A percentile compares a stretch with the other conserved stretches of the same genome.
These are phyloP conservation scores for Crioceris asparagi DNA, from an alignment of 2,888 invertebrate genomes.

Conservation along the genomic window DNA sequence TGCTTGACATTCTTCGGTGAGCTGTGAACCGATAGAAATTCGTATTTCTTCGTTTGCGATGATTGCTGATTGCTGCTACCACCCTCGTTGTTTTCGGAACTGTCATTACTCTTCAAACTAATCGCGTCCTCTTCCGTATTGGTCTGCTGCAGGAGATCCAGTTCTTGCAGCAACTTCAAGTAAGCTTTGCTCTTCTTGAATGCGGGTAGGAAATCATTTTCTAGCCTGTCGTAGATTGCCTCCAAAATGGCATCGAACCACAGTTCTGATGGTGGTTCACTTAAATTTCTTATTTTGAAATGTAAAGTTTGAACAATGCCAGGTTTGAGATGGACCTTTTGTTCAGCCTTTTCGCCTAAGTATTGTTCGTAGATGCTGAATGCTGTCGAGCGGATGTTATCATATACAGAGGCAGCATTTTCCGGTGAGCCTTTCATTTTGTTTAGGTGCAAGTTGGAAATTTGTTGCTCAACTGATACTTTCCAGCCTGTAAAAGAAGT, in stretches of 20 bases:
- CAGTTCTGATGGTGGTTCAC: slow-evolving; percentile 51
- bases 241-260: slow-evolving; percentile 81
- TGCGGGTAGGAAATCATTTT: slow-evolving; percentile 50
- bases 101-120: slow-evolving; percentile 45
- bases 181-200: slow-evolving; percentile 59
- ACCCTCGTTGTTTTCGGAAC: slow-evolving; percentile 33
- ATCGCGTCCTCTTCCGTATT: slow-evolving; percentile 46
- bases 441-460: slow-evolving; percentile 45
- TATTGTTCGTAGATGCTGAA: slow-evolving; percentile 67
- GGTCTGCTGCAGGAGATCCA: slow-evolving; percentile 54
- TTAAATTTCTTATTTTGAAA: slow-evolving; percentile 46
- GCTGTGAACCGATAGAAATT: slow-evolving; percentile 21
- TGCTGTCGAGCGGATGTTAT: slow-evolving; percentile 52
- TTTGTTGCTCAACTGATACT: slow-evolving; percentile 60
- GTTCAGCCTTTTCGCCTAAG: slow-evolving; percentile 58
- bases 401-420: slow-evolving; percentile 32
- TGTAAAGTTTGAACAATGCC: slow-evolving; percentile 48
- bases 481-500: slow-evolving; percentile 46
- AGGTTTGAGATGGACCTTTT: slow-evolving; percentile 53
- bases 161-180: slow-evolving; percentile 57
- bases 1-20: slow-evolving; percentile 31
- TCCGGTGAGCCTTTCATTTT: slow-evolving; percentile 37
- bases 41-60: slow-evolving; percentile 9
- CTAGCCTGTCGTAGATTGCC: slow-evolving; percentile 52
- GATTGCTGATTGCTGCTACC: not conserved